A percentile compares a stretch with the other conserved stretches of the same genome.
These are phyloP conservation scores for Leucopsar rothschildi DNA, from an alignment of 2,113 vertebrate species.

Conservation along the genomic window DNA sequence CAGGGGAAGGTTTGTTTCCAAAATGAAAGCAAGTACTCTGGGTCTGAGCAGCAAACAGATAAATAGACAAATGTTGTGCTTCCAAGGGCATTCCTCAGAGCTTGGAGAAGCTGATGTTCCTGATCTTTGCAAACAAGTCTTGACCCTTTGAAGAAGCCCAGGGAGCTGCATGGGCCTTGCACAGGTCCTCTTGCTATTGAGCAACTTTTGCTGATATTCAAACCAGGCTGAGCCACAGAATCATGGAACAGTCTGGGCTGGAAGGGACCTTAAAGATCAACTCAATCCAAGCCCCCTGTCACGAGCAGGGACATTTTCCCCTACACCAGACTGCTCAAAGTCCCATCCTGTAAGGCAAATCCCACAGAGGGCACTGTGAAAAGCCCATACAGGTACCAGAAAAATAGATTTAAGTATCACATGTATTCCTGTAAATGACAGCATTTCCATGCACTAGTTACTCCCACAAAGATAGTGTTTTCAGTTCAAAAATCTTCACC, in stretches of 20 bases:
- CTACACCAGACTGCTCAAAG: background rate
- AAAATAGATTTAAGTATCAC: background rate
- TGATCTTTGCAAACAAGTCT: background rate
- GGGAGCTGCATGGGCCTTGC: background rate
- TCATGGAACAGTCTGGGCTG: background rate
- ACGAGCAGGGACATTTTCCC: accelerated
- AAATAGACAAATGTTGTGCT: accelerated
- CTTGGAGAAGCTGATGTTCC: background rate
- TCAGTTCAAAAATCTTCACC: background rate
- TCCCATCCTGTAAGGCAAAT: background rate
- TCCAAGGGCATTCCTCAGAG: background rate
- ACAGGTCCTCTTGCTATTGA: background rate
- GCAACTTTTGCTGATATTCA: background rate
- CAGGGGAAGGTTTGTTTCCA: background rate
- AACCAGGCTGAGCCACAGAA: background rate
- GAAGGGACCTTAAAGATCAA: background rate
- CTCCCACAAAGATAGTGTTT: background rate
- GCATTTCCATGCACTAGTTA: background rate
- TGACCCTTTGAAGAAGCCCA: background rate
- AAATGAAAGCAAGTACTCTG: background rate
- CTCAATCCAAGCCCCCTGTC: background rate
- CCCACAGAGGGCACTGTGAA: background rate
- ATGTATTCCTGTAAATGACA: background rate
- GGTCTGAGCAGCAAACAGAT: accelerated
- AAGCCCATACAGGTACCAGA: background rate